A percentile compares a stretch with the other conserved stretches of the same genome.
Conservation (phyloP, 2,113 vertebrate genomes). For the Condylura cristata region DNA sequence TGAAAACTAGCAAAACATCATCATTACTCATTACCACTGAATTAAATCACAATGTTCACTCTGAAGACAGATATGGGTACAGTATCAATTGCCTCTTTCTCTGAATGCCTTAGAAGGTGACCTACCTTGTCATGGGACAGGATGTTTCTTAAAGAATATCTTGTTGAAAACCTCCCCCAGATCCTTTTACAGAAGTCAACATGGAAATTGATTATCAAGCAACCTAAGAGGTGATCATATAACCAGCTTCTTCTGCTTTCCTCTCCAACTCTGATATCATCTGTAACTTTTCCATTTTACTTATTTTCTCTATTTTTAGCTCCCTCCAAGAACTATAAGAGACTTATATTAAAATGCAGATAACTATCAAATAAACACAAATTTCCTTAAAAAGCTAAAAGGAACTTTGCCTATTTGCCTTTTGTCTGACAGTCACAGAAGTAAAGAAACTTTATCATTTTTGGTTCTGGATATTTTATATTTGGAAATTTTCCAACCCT, state of each 20-base stretch:
- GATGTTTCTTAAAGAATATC: background rate
- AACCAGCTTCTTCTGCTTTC: background rate
- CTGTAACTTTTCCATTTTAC: background rate
- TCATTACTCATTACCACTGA: background rate
- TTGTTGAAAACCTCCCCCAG: background rate
- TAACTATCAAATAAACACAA: background rate
- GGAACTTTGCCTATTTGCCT: background rate
- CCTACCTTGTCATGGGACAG: background rate
- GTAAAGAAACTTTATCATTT: background rate
- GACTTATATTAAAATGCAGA: background rate
- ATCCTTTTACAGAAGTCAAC: background rate
- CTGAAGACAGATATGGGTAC: background rate
- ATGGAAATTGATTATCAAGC: background rate
- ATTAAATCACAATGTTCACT: background rate
- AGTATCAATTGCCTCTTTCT: background rate
- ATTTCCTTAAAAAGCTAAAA: background rate
- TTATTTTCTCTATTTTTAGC: background rate
- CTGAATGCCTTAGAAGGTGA: background rate
- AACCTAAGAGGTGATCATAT: background rate
- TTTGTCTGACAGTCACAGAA: background rate
- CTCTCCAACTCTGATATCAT: background rate
- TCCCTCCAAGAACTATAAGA: accelerated
- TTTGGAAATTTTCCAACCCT: background rate
- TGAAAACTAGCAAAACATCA: background rate
- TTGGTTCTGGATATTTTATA: background rate